Percentiles rank a stretch among this genome's conserved stretches.
Evolutionary conservation across 2,113 vertebrate species (phyloP).

Genomic region (Pionites leucogaster): DNA sequence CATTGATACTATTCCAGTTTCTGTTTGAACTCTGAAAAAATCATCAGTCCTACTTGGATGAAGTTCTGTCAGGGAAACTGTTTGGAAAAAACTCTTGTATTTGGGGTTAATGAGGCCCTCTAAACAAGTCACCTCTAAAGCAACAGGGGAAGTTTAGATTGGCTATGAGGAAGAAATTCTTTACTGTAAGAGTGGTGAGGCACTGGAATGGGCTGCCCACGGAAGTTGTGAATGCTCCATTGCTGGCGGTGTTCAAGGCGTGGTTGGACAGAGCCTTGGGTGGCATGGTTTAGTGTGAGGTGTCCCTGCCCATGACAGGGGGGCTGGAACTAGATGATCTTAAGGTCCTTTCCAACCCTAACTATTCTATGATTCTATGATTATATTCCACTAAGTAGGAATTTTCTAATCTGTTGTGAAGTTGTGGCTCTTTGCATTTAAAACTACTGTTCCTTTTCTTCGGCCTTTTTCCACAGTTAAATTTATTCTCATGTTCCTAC

Average conservation of each 20-base stretch:
- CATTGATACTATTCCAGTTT: background rate
- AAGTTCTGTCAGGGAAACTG: background rate
- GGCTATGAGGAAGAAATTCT: too few relatives aligned
- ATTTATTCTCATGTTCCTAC: background rate
- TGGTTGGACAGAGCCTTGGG: too few relatives aligned
- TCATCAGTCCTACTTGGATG: background rate
- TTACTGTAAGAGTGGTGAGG: too few relatives aligned
- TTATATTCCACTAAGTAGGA: background rate
- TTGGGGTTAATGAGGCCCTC: background rate
- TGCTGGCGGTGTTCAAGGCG: too few relatives aligned
- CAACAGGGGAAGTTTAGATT: too few relatives aligned
- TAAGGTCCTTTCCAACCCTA: too few relatives aligned
- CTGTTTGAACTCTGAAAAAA: background rate
- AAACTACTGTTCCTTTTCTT: conserved; percentile 1
- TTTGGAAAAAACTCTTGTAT: background rate
- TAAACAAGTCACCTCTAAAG: background rate
- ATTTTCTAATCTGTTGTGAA: background rate
- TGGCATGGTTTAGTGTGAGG: too few relatives aligned
- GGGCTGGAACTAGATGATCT: too few relatives aligned
- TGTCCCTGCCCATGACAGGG: too few relatives aligned
- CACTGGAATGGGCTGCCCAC: too few relatives aligned
- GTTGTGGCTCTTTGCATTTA: background rate
- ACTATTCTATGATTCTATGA: too few relatives aligned
- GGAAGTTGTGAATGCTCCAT: too few relatives aligned
- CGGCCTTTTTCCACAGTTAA: conserved; percentile 25